Percentiles rank a stretch among this genome's conserved stretches.
These are phyloP conservation scores for Fopius arisanus DNA, from an alignment of 1,140 invertebrate species.

Conservation along the genomic window DNA sequence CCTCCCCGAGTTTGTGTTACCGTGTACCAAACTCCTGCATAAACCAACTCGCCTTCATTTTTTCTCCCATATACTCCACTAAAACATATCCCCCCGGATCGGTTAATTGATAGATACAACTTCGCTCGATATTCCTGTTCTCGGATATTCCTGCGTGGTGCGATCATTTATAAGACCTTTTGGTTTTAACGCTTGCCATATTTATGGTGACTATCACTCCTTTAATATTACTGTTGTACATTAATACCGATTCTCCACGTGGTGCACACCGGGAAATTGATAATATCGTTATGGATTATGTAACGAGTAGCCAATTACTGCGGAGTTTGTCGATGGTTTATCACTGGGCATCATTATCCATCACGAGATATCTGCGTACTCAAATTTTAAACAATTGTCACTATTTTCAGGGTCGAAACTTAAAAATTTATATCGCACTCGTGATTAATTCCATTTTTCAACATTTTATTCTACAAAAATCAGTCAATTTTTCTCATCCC, in stretches of 20 bases:
- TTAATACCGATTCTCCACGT: conserved; percentile 21
- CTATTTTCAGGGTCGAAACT: too few relatives aligned
- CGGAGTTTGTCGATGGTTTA: conserved; percentile 26
- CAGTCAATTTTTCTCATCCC: too few relatives aligned
- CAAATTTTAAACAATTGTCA: neutral
- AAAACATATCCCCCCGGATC: conserved; percentile 8
- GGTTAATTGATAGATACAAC: conserved; percentile 30
- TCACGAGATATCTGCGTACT: neutral
- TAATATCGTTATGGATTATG: conserved; percentile 31
- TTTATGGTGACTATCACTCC: conserved; percentile 27
- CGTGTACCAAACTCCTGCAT: neutral
- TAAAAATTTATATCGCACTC: too few relatives aligned
- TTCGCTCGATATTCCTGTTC: neutral
- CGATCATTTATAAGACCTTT: neutral
- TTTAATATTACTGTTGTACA: conserved; percentile 26
- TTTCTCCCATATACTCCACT: neutral
- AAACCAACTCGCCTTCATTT: neutral
- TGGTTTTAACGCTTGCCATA: neutral
- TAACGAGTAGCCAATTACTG: conserved; percentile 32
- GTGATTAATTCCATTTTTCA: too few relatives aligned
- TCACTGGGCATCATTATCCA: neutral
- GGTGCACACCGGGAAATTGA: conserved; percentile 7
- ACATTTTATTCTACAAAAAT: too few relatives aligned
- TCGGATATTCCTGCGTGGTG: neutral
- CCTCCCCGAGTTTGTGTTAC: neutral